Conservation (phyloP, 2,888 invertebrate genomes). For the Mellilla xanthometata region DNA sequence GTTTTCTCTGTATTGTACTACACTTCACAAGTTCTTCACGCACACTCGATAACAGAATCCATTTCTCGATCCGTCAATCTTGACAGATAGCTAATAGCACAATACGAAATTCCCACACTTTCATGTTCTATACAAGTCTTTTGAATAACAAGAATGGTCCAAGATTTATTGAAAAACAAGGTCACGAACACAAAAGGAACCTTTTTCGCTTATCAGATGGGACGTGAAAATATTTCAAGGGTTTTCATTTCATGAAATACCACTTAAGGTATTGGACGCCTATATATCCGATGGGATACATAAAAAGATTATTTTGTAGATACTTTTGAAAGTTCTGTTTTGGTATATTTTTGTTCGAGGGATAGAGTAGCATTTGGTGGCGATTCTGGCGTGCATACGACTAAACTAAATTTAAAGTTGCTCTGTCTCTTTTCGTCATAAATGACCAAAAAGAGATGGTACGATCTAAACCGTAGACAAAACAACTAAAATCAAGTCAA, state of each 20-base stretch:
- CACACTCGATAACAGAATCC: constrained; percentile 38
- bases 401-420: too few relatives aligned
- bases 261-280: constrained; percentile 25
- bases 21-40: too few relatives aligned
- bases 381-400: too few relatives aligned
- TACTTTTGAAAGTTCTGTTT: too few relatives aligned
- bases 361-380: too few relatives aligned
- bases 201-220: constrained; percentile 34
- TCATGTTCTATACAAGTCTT: constrained; percentile 26
- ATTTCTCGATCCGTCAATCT: constrained; percentile 37
- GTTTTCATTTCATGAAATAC: constrained; percentile 27
- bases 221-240: constrained; percentile 30
- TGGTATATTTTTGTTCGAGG: too few relatives aligned
- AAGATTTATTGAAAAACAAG: constrained; percentile 36
- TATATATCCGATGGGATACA: constrained; percentile 16
- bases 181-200: constrained; percentile 31
- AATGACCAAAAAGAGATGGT: too few relatives aligned
- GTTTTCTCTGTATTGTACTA: too few relatives aligned
- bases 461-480: too few relatives aligned
- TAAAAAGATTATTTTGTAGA: constrained; percentile 13
- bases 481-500: too few relatives aligned
- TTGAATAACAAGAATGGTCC: constrained; percentile 33
- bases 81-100: constrained; percentile 29
- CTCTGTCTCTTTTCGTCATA: too few relatives aligned
- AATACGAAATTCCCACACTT: constrained; percentile 23